Evolutionary conservation across 2,113 vertebrate genomes (phyloP).

Genomic region (Circaetus cinerascens): DNA sequence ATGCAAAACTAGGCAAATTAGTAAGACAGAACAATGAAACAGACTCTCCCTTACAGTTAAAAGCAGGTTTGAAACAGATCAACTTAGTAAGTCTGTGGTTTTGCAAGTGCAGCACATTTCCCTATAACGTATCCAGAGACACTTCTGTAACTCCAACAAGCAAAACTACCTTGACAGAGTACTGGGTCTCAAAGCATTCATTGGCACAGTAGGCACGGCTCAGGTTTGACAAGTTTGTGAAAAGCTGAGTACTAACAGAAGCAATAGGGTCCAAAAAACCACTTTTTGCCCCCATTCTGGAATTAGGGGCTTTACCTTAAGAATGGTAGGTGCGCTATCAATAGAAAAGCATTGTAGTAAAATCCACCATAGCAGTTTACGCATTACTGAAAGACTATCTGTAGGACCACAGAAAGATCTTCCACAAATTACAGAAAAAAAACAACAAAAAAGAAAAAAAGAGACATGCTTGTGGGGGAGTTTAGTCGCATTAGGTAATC

Average conservation of each 20-base stretch:
- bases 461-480: not conserved
- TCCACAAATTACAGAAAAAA: no score
- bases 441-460: not conserved
- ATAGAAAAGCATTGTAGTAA: not conserved
- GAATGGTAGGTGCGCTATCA: not conserved
- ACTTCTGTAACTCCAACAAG: not conserved
- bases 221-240: not conserved
- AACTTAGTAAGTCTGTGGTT: not conserved
- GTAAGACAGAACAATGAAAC: not conserved
- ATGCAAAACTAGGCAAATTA: slow-evolving; percentile 1
- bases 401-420: not conserved
- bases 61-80: not conserved
- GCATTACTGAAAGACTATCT: not conserved
- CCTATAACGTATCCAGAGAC: not conserved
- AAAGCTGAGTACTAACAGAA: not conserved
- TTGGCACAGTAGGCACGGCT: not conserved
- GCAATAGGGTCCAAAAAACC: not conserved
- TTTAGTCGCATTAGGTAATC: not conserved
- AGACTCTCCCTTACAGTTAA: not conserved
- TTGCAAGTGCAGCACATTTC: not conserved
- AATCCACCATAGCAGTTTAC: not conserved
- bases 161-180: not conserved
- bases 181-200: not conserved
- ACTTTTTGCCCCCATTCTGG: no score
- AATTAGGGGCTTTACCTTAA: not conserved